A percentile compares a stretch with the other conserved stretches of the same genome.
phyloP scores from a whole-genome alignment of 2,888 invertebrate genomes.

The Liposcelis brunnea region DNA sequence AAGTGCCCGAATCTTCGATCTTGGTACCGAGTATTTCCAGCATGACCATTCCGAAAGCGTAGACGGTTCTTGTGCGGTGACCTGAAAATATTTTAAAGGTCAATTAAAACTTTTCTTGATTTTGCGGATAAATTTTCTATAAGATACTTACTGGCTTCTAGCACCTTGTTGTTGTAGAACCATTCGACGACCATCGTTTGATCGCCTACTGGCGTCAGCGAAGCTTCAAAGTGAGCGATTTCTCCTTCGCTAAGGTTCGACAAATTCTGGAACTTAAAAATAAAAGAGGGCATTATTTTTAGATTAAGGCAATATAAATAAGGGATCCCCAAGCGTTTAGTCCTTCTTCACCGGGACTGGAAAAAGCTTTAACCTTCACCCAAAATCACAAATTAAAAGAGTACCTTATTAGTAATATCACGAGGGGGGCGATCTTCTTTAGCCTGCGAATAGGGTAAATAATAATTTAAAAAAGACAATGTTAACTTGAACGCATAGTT shows the following conservation, averaged over 20 bases:
- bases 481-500: too few species aligned
- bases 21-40: constrained; percentile 90
- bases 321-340: too few species aligned
- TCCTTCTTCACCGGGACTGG: background rate
- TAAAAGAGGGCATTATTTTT: background rate
- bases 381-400: background rate
- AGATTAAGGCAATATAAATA: background rate
- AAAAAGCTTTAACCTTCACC: background rate
- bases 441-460: background rate
- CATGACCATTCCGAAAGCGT: constrained; percentile 95
- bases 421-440: background rate
- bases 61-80: constrained; percentile 79
- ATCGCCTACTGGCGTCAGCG: constrained; percentile 82
- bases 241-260: constrained; percentile 82
- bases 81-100: constrained; percentile 22
- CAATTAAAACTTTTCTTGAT: background rate
- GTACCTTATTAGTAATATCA: constrained; percentile 2
- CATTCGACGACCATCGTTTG: constrained; percentile 89
- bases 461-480: too few species aligned
- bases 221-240: constrained; percentile 94
- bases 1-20: constrained; percentile 78
- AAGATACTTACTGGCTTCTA: constrained; percentile 49
- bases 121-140: constrained; percentile 1
- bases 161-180: constrained; percentile 83
- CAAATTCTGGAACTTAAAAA: constrained; percentile 51